Evolutionary conservation across 2,113 vertebrate genomes (phyloP).

Genomic region (Aptenodytes forsteri): DNA sequence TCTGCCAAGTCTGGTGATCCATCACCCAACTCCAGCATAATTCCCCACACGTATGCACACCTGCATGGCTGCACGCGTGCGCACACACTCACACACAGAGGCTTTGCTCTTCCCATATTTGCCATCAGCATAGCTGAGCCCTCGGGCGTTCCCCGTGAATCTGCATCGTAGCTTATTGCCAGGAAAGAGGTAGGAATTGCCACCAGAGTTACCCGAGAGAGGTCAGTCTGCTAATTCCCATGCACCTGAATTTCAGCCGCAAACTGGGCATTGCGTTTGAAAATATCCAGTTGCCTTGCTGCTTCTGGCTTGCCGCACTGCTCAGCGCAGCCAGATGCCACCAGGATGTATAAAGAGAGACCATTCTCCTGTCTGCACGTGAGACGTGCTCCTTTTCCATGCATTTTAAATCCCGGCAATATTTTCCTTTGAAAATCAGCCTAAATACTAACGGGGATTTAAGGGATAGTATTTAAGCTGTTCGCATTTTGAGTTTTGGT

Average conservation of each 20-base stretch:
- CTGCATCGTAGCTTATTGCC: background rate
- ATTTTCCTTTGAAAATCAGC: background rate
- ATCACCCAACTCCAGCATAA: background rate
- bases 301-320: background rate
- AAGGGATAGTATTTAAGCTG: background rate
- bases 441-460: background rate
- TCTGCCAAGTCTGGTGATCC: conserved; percentile 33
- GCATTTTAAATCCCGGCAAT: background rate
- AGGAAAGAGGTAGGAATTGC: background rate
- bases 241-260: background rate
- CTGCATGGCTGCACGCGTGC: background rate
- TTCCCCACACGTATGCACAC: conserved; percentile 24
- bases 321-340: background rate
- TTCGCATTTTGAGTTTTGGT: background rate
- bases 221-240: background rate
- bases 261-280: rapidly evolving
- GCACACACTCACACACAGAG: background rate
- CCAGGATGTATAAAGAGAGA: background rate
- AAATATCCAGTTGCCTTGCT: background rate
- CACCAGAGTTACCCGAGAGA: background rate
- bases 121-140: background rate
- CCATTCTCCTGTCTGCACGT: rapidly evolving
- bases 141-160: background rate
- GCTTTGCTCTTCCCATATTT: background rate
- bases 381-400: background rate